Evolutionary conservation across 35 echinoderm and acorn worm genomes (phyloP).

Genomic region (Heliocidaris erythrogramma): DNA sequence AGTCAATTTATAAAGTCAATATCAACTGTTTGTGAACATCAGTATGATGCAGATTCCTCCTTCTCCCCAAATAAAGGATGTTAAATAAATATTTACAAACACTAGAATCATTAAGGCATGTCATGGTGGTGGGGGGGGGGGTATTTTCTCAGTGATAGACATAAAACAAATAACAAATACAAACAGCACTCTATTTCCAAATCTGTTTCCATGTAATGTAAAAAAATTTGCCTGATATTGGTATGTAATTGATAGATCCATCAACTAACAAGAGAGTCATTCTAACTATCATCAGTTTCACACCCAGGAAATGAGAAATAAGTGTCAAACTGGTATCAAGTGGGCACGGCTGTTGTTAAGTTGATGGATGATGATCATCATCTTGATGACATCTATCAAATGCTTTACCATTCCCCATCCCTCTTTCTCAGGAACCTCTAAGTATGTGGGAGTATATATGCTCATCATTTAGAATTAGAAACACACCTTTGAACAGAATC

Average conservation of each 20-base stretch:
- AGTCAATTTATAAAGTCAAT: too few relatives aligned
- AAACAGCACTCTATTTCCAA: too few relatives aligned
- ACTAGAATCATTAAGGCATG: too few relatives aligned
- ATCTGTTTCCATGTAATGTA: neutral
- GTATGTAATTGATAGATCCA: neutral
- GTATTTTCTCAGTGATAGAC: too few relatives aligned
- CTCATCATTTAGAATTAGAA: constrained; percentile 12
- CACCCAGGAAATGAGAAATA: neutral
- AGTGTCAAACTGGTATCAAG: neutral
- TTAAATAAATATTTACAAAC: too few relatives aligned
- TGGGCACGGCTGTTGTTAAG: neutral
- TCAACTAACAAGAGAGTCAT: neutral
- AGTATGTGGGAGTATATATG: constrained; percentile 2
- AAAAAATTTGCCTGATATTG: neutral
- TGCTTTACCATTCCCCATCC: neutral
- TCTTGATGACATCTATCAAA: neutral
- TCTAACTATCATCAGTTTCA: neutral
- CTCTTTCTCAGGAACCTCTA: neutral
- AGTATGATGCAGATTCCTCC: too few relatives aligned
- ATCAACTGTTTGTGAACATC: too few relatives aligned
- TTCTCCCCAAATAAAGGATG: too few relatives aligned
- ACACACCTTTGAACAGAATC: neutral
- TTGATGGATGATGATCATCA: neutral
- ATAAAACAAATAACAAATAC: too few relatives aligned
- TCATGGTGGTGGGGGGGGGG: too few relatives aligned